Evolutionary conservation across 2,797 vertebrate genomes (phyloP).

Genomic region (Kryptolebias ocellatus): DNA sequence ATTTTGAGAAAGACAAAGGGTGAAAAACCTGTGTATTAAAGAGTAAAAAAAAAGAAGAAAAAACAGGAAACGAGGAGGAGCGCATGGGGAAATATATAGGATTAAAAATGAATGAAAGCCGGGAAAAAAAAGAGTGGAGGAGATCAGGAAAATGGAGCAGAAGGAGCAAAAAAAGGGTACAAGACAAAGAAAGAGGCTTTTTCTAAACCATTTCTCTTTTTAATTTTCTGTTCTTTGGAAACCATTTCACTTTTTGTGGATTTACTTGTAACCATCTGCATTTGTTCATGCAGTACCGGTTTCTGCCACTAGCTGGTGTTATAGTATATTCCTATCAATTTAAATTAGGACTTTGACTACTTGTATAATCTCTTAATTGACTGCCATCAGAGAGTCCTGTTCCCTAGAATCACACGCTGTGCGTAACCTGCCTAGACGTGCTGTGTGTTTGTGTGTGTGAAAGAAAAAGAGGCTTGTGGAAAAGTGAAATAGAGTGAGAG

Average conservation of each 20-base stretch:
- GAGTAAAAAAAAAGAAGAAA: slow-evolving; percentile 5
- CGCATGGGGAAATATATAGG: background rate
- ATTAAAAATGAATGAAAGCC: background rate
- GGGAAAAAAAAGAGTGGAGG: background rate
- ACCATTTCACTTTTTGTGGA: slow-evolving; percentile 21
- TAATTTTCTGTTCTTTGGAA: background rate
- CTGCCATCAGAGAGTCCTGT: slow-evolving; percentile 11
- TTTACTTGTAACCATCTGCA: slow-evolving; percentile 24
- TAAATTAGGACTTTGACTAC: slow-evolving; percentile 31
- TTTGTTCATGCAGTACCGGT: slow-evolving; percentile 27
- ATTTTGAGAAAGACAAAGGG: slow-evolving; percentile 9
- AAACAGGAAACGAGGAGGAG: slow-evolving; percentile 6
- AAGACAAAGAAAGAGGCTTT: background rate
- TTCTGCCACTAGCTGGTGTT: slow-evolving; percentile 55
- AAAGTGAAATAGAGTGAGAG: slow-evolving; percentile 43
- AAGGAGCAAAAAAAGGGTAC: background rate
- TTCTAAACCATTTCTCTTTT: slow-evolving; percentile 13
- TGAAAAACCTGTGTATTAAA: slow-evolving; percentile 12
- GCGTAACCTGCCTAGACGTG: slow-evolving; percentile 18
- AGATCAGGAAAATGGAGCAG: slow-evolving; percentile 6
- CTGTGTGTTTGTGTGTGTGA: slow-evolving; percentile 6
- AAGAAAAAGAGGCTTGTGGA: slow-evolving; percentile 21
- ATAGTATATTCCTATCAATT: slow-evolving; percentile 27
- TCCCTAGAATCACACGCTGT: slow-evolving; percentile 16
- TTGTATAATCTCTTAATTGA: slow-evolving; percentile 45